phyloP scores from a whole-genome alignment of 2,113 vertebrate genomes.

The Gavialis gangeticus region DNA sequence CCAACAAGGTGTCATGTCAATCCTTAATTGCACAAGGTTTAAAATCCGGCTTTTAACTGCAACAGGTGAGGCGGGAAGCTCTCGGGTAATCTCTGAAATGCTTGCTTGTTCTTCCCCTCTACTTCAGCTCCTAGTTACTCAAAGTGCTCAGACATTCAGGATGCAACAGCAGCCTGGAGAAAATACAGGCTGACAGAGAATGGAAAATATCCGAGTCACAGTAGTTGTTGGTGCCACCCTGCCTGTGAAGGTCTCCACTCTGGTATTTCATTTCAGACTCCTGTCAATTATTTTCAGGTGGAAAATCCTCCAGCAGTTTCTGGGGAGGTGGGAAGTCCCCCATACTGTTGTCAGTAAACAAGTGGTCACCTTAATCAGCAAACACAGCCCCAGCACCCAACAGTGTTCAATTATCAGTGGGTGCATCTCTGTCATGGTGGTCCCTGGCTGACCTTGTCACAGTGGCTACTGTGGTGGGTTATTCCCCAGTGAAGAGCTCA shows the following conservation, averaged over 20 bases:
- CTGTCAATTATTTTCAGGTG: neutral
- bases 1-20: no score
- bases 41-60: no score
- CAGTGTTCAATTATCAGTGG: neutral
- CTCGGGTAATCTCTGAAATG: neutral
- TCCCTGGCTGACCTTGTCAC: rapidly evolving
- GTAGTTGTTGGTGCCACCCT: neutral
- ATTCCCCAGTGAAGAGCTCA: neutral
- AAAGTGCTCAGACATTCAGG: neutral
- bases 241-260: neutral
- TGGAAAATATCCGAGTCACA: neutral
- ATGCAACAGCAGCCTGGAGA: neutral
- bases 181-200: neutral
- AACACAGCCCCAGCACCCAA: rapidly evolving
- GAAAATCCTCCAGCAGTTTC: rapidly evolving
- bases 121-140: neutral
- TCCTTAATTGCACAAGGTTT: no score
- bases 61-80: neutral
- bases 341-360: neutral
- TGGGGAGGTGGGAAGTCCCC: neutral
- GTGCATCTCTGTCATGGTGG: neutral
- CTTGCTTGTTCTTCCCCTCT: neutral
- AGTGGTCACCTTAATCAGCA: neutral
- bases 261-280: neutral
- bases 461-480: rapidly evolving